Evolutionary conservation across 1,140 invertebrate species (phyloP).

Genomic region (Caenorhabditis inopinata): DNA sequence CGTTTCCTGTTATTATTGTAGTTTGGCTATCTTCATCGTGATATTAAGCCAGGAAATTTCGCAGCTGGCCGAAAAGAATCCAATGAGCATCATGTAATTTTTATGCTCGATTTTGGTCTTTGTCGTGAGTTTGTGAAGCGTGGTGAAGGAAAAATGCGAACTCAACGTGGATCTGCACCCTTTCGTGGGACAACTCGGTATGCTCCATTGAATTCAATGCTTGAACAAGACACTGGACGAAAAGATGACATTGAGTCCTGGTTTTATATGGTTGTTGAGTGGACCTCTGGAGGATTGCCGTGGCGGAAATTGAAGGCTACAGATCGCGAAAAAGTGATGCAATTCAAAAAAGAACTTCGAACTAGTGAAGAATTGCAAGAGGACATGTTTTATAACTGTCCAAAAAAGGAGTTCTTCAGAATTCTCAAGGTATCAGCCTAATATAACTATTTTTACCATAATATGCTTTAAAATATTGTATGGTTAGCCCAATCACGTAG

Average conservation of each 20-base stretch:
- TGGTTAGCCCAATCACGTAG: no score
- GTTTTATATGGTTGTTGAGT: slow-evolving; percentile 50
- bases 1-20: background rate
- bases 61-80: slow-evolving; percentile 40
- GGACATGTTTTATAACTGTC: slow-evolving; percentile 33
- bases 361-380: slow-evolving; percentile 18
- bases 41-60: slow-evolving; percentile 51
- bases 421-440: slow-evolving; percentile 41
- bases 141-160: slow-evolving; percentile 29
- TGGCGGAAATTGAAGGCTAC: slow-evolving; percentile 43
- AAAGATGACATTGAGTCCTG: slow-evolving; percentile 51
- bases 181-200: slow-evolving; percentile 49
- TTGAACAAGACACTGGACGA: slow-evolving; percentile 34
- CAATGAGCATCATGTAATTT: slow-evolving; percentile 39
- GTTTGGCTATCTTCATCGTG: slow-evolving; percentile 47
- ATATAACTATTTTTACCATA: no score
- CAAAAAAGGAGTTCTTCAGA: slow-evolving; percentile 35
- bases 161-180: slow-evolving; percentile 18
- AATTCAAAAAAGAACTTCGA: slow-evolving; percentile 38
- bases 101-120: slow-evolving; percentile 48
- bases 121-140: slow-evolving; percentile 37
- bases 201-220: slow-evolving; percentile 42
- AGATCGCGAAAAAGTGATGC: slow-evolving; percentile 38
- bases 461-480: no score
- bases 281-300: slow-evolving; percentile 44